Base-by-base conservation (phyloP, 1,140 invertebrate species). In the Acromyrmex echinatior region DNA sequence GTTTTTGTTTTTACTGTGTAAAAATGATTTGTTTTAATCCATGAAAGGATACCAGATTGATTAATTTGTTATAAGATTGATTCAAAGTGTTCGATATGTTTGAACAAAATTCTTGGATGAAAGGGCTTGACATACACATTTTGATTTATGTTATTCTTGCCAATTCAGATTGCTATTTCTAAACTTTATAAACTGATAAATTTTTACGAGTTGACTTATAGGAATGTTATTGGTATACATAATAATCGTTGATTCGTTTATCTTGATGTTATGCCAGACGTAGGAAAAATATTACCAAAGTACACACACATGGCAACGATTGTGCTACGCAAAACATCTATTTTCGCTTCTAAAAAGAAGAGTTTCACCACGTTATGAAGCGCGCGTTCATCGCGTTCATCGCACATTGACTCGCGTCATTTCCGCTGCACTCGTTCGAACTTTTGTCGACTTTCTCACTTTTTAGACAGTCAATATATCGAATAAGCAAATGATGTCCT, bases 221-320 rank as follows among this genome's bases (percentile, higher is more conserved):
- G 39, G 25, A 73, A 49, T 49, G 68, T 49, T 45, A 7, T 45
- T 21, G 66, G 31, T 60, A 2, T 62, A 81, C 39, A 49, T 74
- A 71, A 70, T 71, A 70, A 82, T 82, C 53, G 25, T 45, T 66
- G 68, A 62, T 62, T 31, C 45, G 45, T 84, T 84, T 84, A 84
- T 84, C 70, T 84, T 84, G 80, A 84, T 56, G n/a, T 74, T 76
- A 84, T n/a, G 80, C 80, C 80, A 84, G 28, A 14, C 80, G 2
- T 74, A 45, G n/a, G 56, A 63, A 76, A 76, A 84, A 74, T 84
- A 84, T 74, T 74, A 74, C 9, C 39, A 62, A 62, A 35, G 56
- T 74, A 74, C 10, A 49, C 51, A 80, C 80, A 76, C 25, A 39
- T 62, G 70, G 70, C 14, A 62, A 35, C 28, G 68, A 84, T 84